Conservation (phyloP, 2,888 invertebrate species). For the Phrixothrix hirtus region DNA sequence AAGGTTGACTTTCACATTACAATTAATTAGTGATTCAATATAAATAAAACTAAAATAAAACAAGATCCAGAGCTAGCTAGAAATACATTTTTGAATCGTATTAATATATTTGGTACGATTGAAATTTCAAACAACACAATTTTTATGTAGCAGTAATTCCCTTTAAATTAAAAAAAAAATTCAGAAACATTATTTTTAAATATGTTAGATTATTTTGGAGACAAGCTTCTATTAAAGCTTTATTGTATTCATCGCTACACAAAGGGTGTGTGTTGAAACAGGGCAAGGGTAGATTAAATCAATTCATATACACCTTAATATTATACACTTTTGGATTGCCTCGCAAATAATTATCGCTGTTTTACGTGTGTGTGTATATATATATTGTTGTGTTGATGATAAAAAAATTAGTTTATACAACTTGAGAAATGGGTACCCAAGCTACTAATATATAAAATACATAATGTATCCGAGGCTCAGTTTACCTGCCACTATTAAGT, state of each 20-base stretch:
- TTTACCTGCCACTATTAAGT: too few species aligned
- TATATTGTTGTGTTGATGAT: too few species aligned
- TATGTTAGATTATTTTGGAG: conserved; percentile 19
- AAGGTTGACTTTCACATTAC: conserved; percentile 26
- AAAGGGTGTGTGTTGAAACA: conserved; percentile 12
- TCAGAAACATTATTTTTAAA: too few species aligned
- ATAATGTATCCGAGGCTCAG: too few species aligned
- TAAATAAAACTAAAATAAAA: conserved; percentile 13
- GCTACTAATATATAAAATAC: too few species aligned
- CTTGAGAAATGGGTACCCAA: too few species aligned
- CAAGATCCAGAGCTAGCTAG: neutral
- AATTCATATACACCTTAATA: conserved; percentile 3
- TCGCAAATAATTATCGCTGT: neutral
- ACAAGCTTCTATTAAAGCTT: conserved; percentile 13
- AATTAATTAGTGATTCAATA: conserved; percentile 18
- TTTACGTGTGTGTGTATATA: too few species aligned
- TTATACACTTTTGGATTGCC: conserved; percentile 3
- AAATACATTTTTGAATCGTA: conserved; percentile 13
- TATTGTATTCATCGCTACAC: conserved; percentile 12
- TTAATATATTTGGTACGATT: conserved; percentile 23
- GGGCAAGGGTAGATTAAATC: conserved; percentile 12
- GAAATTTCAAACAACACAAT: neutral
- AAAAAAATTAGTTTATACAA: too few species aligned
- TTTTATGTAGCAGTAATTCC: too few species aligned
- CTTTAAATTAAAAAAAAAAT: too few species aligned